These are phyloP conservation scores for Lontra canadensis DNA, from an alignment of 2,113 vertebrate genomes.

Conservation along the genomic window DNA sequence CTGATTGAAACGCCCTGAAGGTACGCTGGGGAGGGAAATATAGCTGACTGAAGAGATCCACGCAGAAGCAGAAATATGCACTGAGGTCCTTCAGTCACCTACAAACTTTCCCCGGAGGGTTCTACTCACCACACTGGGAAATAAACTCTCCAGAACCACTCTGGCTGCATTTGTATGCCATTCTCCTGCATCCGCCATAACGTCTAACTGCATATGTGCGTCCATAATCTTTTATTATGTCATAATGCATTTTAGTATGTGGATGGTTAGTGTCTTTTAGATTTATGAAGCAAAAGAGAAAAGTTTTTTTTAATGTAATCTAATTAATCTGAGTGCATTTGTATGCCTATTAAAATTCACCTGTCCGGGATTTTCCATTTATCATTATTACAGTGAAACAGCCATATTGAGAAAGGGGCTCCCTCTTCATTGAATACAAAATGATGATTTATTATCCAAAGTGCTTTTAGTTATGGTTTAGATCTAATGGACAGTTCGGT, in stretches of 20 bases:
- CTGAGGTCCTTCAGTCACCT: rapidly evolving
- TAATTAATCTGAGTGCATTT: slow-evolving; percentile 86
- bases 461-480: slow-evolving; percentile 80
- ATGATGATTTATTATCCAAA: slow-evolving; percentile 85
- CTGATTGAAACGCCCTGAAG: background rate
- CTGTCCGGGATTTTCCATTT: slow-evolving; percentile 85
- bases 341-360: slow-evolving; percentile 86
- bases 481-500: slow-evolving; percentile 81
- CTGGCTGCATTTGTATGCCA: background rate
- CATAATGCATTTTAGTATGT: slow-evolving; percentile 63
- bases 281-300: slow-evolving; percentile 76
- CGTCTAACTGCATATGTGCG: background rate
- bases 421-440: slow-evolving; percentile 82
- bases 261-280: slow-evolving; percentile 74
- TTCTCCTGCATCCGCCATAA: background rate
- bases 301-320: slow-evolving; percentile 81
- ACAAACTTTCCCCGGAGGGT: background rate
- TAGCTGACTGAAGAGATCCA: rapidly evolving
- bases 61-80: background rate
- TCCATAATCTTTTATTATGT: slow-evolving; percentile 70
- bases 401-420: slow-evolving; percentile 79
- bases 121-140: background rate
- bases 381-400: slow-evolving; percentile 86
- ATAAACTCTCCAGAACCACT: no score
- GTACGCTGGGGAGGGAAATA: background rate